Percentiles rank a stretch among this genome's conserved stretches.
Conservation (phyloP, 2,797 vertebrate genomes). For the Sardinella longiceps region DNA sequence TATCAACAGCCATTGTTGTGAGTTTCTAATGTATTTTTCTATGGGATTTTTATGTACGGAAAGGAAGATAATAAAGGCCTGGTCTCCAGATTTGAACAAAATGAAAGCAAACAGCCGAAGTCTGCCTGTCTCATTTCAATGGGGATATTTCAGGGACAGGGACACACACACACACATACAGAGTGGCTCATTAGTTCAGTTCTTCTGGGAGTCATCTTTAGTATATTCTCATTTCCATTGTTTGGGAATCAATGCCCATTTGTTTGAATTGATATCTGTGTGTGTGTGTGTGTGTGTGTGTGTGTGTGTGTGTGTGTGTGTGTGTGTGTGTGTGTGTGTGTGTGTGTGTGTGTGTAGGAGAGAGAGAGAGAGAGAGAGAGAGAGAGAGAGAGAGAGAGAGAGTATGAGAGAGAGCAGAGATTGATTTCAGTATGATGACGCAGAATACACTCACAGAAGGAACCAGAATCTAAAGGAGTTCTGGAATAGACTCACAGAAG, state of each 20-base stretch:
- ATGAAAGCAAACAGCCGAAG: neutral
- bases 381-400: no score
- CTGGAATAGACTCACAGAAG: no score
- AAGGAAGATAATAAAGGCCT: conserved; percentile 86
- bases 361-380: no score
- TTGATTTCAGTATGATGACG: no score
- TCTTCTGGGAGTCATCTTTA: neutral
- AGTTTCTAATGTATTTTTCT: conserved; percentile 96
- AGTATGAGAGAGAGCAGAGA: no score
- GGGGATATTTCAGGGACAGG: neutral
- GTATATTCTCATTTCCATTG: neutral
- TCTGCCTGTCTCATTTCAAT: neutral
- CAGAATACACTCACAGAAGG: neutral
- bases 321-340: no score
- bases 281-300: neutral
- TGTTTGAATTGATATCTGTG: neutral
- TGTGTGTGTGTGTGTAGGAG: no score
- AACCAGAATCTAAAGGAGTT: neutral
- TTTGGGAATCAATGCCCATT: neutral
- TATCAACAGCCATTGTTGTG: conserved; percentile 92
- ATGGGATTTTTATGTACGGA: conserved; percentile 94
- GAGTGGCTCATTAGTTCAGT: no score
- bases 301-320: no score
- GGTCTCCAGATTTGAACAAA: conserved; percentile 77
- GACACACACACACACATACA: no score